phyloP scores from a whole-genome alignment of 2,797 vertebrate genomes.

The Halcyon leucocephala region DNA sequence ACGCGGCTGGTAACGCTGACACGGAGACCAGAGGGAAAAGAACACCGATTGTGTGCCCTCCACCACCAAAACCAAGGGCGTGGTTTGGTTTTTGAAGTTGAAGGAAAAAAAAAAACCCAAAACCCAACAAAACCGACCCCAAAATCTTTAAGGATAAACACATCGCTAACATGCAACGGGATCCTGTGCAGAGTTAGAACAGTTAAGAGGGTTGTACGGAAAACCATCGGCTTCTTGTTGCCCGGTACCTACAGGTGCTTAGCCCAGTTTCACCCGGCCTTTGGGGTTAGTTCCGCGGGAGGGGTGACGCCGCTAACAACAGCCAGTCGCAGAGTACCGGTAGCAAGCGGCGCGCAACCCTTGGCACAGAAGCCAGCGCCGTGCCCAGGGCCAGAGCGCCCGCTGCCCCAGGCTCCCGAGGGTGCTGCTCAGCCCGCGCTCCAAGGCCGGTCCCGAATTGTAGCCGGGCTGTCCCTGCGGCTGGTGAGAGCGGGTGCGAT shows the following conservation, averaged over 20 bases:
- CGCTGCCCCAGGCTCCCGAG: background rate
- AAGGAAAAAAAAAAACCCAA: background rate
- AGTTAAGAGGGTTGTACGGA: background rate
- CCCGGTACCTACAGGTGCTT: background rate
- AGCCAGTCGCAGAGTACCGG: background rate
- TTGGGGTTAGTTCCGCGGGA: background rate
- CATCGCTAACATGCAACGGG: background rate
- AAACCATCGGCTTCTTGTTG: background rate
- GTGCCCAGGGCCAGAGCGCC: background rate
- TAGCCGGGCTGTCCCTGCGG: background rate
- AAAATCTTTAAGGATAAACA: background rate
- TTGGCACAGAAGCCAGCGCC: background rate
- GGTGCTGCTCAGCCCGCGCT: background rate
- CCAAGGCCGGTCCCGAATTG: background rate
- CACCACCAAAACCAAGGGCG: background rate
- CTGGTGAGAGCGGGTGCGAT: background rate
- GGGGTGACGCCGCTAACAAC: background rate
- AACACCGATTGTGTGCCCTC: background rate
- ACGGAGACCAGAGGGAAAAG: background rate
- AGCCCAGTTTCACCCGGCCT: background rate
- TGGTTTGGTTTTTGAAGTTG: background rate
- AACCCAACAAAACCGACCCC: background rate
- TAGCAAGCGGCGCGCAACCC: background rate
- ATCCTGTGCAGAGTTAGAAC: background rate
- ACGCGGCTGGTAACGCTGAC: background rate